These are phyloP conservation scores for Antheraea mylitta DNA, from an alignment of 1,140 invertebrate species.

Conservation along the genomic window DNA sequence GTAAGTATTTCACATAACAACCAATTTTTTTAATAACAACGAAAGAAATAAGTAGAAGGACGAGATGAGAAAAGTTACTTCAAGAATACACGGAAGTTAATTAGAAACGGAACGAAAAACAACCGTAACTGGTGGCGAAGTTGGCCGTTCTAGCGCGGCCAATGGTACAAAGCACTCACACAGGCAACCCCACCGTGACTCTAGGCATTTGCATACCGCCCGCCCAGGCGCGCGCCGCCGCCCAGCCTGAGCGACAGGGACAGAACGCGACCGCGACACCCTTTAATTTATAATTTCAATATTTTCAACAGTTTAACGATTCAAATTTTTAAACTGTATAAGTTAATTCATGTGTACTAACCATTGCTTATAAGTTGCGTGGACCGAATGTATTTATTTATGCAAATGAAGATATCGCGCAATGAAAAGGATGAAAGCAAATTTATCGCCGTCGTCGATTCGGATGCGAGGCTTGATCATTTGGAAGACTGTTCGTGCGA, in stretches of 20 bases:
- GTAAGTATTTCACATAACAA: slow-evolving; percentile 64
- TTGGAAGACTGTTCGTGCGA: slow-evolving; percentile 50
- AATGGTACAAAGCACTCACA: slow-evolving; percentile 74
- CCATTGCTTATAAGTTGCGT: neutral
- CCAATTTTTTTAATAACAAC: slow-evolving; percentile 44
- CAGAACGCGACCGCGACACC: slow-evolving; percentile 42
- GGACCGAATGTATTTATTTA: slow-evolving; percentile 21
- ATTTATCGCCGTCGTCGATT: slow-evolving; percentile 69
- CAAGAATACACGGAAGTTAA: slow-evolving; percentile 77
- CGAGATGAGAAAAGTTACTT: slow-evolving; percentile 77
- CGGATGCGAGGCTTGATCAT: slow-evolving; percentile 51
- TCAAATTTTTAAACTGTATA: neutral
- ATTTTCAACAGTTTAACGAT: neutral
- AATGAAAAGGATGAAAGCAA: slow-evolving; percentile 72
- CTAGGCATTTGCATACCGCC: slow-evolving; percentile 76
- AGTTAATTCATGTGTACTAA: neutral
- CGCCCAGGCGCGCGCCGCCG: slow-evolving; percentile 73
- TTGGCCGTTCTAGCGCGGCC: slow-evolving; percentile 75
- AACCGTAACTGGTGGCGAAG: slow-evolving; percentile 78
- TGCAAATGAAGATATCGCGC: slow-evolving; percentile 43
- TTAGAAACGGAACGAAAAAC: slow-evolving; percentile 77
- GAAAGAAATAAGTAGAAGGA: slow-evolving; percentile 52
- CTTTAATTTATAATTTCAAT: slow-evolving; percentile 21
- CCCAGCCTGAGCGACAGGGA: slow-evolving; percentile 72
- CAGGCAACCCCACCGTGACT: slow-evolving; percentile 50